Base-by-base conservation (phyloP, 1,140 invertebrate species). In the Kradibia gibbosae region DNA sequence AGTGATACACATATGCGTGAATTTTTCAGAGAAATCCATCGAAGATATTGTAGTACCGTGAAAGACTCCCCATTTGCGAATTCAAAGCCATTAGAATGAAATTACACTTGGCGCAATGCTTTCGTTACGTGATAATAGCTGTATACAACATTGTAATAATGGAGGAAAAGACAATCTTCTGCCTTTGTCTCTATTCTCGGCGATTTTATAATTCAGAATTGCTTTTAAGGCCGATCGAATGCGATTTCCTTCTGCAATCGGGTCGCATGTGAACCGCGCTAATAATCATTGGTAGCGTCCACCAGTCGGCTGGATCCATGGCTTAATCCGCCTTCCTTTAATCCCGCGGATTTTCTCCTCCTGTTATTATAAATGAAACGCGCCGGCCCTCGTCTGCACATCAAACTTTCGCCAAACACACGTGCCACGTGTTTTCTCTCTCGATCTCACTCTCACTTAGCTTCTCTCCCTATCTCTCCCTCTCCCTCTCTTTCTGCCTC, bases 401-500 rank as follows among this genome's bases (percentile, higher is more conserved):
- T 20, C 11, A 5, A 13, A n/a, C 22, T 15, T 48, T 48, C 2
- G 8, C 28, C 36, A 34, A 0, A 45, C 39, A 25, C 45, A n/a
- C n/a, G 45, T 13, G 74, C n/a, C 73, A 62, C 39, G 74, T 48
- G 25, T 62, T 22, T n/a, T 57, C 17, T 55, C 71, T 45, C 39
- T n/a, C n/a, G n/a, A n/a, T n/a, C n/a, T n/a, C n/a, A n/a, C n/a
- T n/a, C n/a, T n/a, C n/a, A n/a, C n/a, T n/a, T n/a, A n/a, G n/a
- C n/a, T 70, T 67, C 62, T 67, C 28, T 62, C 67, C 72, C 48
- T 28, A 67, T 70, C 34, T 70, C 65, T 34, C 42, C 70, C 77
- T 50, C 71, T 78, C 77, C 53, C 42, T 84, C 82, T 85, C 78
- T n/a, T n/a, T n/a, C n/a, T n/a, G n/a, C n/a, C n/a, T n/a, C n/a